Base-by-base conservation (phyloP, 2,797 vertebrate species). In the Chiroxiphia lanceolata region DNA sequence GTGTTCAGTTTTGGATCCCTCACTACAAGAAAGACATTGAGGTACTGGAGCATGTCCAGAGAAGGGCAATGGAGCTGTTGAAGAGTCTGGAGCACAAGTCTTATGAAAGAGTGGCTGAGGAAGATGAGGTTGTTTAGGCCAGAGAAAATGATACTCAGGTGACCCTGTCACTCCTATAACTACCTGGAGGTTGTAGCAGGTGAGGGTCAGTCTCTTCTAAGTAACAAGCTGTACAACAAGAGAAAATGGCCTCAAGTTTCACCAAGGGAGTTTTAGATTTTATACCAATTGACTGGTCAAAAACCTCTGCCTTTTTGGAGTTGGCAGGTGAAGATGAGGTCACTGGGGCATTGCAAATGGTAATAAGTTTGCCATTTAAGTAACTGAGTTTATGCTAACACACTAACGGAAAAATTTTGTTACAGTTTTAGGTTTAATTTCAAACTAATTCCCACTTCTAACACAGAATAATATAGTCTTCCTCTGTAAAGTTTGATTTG, bases 131-230 rank as follows among this genome's bases (percentile, higher is more conserved):
- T 51, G 19, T 38, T 69, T 38, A n/a, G 19, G 27, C 45, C 16
- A 8, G 47, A 68, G 23, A 23, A 69, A 60, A 76, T 12, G 36
- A 45, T 19, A 38, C 10, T 11, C 54, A 19, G 7, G 18, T 60
- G 38, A 26, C 8, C 11, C 33, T 27, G 10, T 68, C 18, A 18
- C 6, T 44, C 36, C 5, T 45, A 15, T 12, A 45, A 7, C 15
- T 51, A 19, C 8, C 27, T 33, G 38, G 6, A 67, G 13, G 5
- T 9, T 16, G 13, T 14, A 42, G 25, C 21, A 75, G 11, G 17
- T 42, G 29, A 8, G 26, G 1, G 22, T 5, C 0, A 0, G 21
- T 27, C 12, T 16, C 10, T 44, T 60, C 15, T 23, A 67, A 5
- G 8, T n/a, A 45, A 69, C 19, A 77, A 61, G 29, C 5, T 45